A percentile compares a stretch with the other conserved stretches of the same genome.
Conservation (phyloP, 2,113 vertebrate genomes). For the Prochilodus magdalenae region DNA sequence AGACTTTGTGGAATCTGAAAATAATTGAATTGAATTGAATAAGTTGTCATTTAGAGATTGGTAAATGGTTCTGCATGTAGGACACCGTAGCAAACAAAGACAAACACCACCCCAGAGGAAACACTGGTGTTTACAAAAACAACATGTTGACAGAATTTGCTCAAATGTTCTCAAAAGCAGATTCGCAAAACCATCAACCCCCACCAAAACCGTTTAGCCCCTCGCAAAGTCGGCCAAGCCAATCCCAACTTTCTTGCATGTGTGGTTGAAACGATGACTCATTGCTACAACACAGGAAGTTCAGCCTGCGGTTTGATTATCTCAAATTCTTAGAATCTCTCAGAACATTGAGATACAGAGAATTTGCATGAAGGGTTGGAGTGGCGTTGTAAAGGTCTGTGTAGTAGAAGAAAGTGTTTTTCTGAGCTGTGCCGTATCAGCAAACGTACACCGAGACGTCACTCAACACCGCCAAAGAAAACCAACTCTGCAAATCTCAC, state of each 20-base stretch:
- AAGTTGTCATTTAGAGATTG: too few relatives aligned
- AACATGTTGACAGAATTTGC: too few relatives aligned
- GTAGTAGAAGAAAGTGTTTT: not conserved
- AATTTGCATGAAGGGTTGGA: not conserved
- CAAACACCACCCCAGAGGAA: too few relatives aligned
- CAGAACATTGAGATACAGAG: constrained; percentile 4
- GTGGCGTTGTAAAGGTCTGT: not conserved
- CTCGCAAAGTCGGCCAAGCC: not conserved
- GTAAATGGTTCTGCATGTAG: too few relatives aligned
- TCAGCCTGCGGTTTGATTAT: constrained; percentile 14
- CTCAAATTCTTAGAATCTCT: constrained; percentile 30
- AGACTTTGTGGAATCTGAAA: too few relatives aligned
- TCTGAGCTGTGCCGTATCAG: not conserved
- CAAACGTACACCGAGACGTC: not conserved
- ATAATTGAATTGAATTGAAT: too few relatives aligned
- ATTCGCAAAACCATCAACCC: too few relatives aligned
- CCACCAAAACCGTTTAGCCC: not conserved
- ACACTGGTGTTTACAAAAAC: too few relatives aligned
- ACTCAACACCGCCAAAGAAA: not conserved
- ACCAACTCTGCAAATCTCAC: not conserved
- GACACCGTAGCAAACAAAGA: too few relatives aligned
- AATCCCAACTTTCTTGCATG: not conserved
- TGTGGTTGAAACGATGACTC: constrained; percentile 12
- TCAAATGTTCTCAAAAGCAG: too few relatives aligned
- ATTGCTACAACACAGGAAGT: constrained; percentile 31